Base-by-base conservation (phyloP, 1,140 invertebrate genomes). In the Paraescarpia echinospica region DNA sequence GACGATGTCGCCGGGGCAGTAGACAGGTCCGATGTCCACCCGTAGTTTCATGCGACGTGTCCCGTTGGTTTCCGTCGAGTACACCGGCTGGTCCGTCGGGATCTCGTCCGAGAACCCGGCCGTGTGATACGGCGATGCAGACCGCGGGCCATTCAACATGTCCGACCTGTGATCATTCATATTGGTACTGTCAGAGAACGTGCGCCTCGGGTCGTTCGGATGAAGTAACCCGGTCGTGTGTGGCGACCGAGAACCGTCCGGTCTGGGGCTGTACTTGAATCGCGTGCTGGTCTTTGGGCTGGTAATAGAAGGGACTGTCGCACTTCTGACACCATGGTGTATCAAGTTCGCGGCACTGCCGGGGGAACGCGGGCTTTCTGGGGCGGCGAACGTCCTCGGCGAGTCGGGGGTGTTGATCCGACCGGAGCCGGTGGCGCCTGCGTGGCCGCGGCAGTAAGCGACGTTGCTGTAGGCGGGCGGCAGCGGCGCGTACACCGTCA, bases 401-500 rank as follows among this genome's bases (percentile, higher is more conserved):
- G 33, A 33, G 34, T n/a, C 34, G 14, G 92, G 59, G n/a, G 92
- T 92, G 34, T 48, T 34, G 59, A 33, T 31, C 14, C 91, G 35
- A 33, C 33, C 12, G 33, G 91, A 31, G n/a, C n/a, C 33, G 91
- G 33, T 35, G 91, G 33, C 14, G 9, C 34, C 34, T 41, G 34
- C 2, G 34, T 91, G 35, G 12, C 18, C 34, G 91, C 48, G 33
- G 31, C 33, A 48, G 92, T 34, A 91, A 34, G 34, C 91, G 59
- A 92, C 34, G 88, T 88, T 92, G 33, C 22, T 77, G 88, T 92
- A 92, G 9, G 51, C 34, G 14, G 93, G 93, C 27, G 96, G 96
- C 27, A 96, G 93, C 22, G 96, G 96, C 34, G 96, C 96, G 91
- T 96, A 95, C 34, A 96, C 95, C 33, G 96, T 96, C 34, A 96